Conservation (phyloP, 1,140 invertebrate genomes). For the Agrilus planipennis region DNA sequence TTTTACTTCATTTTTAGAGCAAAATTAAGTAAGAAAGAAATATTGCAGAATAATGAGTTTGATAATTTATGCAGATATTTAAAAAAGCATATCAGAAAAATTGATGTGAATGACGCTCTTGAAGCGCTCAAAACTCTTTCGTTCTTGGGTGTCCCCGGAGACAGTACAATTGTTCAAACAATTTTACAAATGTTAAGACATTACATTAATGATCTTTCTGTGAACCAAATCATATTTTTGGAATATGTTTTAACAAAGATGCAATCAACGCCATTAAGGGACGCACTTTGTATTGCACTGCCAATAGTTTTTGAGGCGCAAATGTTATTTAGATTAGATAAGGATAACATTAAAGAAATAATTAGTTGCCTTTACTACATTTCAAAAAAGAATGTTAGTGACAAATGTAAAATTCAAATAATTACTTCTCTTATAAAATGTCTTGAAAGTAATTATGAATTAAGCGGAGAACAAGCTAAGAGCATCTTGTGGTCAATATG, state of each 20-base stretch:
- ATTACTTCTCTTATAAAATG: conserved; percentile 35
- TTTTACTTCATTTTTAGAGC: conserved; percentile 19
- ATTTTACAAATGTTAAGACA: conserved; percentile 46
- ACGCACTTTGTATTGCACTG: conserved; percentile 46
- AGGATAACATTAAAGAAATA: conserved; percentile 36
- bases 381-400: conserved; percentile 36
- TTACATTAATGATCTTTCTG: conserved; percentile 44
- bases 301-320: conserved; percentile 50
- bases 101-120: conserved; percentile 42
- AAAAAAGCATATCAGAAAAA: conserved; percentile 37
- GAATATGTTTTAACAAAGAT: conserved; percentile 41
- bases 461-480: conserved; percentile 34
- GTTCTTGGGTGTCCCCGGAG: conserved; percentile 40
- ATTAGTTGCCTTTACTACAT: conserved; percentile 40
- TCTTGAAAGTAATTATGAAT: conserved; percentile 22
- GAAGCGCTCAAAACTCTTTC: conserved; percentile 43
- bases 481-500: conserved; percentile 40
- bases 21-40: conserved; percentile 18
- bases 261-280: conserved; percentile 38
- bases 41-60: conserved; percentile 34
- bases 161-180: conserved; percentile 44
- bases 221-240: conserved; percentile 48
- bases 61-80: conserved; percentile 37
- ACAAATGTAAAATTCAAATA: conserved; percentile 37
- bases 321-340: conserved; percentile 40